Percentiles rank a stretch among this genome's conserved stretches.
phyloP scores from a whole-genome alignment of 1,140 invertebrate species.

The Trachelipus rathkii region DNA sequence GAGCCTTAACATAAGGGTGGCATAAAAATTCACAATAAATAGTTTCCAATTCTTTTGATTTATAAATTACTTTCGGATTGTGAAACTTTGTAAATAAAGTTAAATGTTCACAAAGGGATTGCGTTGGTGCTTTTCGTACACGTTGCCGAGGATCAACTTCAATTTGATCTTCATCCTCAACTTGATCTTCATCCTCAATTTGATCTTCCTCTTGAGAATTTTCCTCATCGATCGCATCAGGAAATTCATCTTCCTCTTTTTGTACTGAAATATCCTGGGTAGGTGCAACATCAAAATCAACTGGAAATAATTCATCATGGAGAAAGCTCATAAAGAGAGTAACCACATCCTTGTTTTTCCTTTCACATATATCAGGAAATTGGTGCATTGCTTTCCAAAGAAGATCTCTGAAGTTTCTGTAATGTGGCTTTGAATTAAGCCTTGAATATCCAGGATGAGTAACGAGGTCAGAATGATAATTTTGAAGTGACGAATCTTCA shows the following conservation, averaged over 20 bases:
- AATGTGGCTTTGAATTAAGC: constrained; percentile 54
- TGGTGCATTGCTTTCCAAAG: constrained; percentile 72
- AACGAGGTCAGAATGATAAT: constrained; percentile 48
- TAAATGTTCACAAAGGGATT: constrained; percentile 65
- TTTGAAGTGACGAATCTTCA: neutral
- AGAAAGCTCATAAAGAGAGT: constrained; percentile 74
- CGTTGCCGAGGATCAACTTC: constrained; percentile 1
- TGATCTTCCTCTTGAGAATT: constrained; percentile 2
- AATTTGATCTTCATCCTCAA: too few relatives aligned
- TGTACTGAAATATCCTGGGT: constrained; percentile 47
- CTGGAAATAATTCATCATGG: constrained; percentile 50
- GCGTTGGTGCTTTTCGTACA: constrained; percentile 31
- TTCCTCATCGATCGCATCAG: neutral
- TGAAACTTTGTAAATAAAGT: constrained; percentile 71
- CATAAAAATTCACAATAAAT: constrained; percentile 74
- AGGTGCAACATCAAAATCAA: constrained; percentile 44
- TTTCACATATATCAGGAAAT: constrained; percentile 69
- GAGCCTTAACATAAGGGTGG: constrained; percentile 70
- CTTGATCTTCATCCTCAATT: too few relatives aligned
- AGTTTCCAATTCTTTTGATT: constrained; percentile 66
- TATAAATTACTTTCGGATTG: constrained; percentile 72
- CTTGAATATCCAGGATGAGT: constrained; percentile 54
- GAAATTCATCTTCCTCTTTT: constrained; percentile 33
- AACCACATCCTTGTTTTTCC: constrained; percentile 71
- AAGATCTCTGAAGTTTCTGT: constrained; percentile 68